Conservation (phyloP, 2,113 vertebrate species). For the Catharus bicknelli region DNA sequence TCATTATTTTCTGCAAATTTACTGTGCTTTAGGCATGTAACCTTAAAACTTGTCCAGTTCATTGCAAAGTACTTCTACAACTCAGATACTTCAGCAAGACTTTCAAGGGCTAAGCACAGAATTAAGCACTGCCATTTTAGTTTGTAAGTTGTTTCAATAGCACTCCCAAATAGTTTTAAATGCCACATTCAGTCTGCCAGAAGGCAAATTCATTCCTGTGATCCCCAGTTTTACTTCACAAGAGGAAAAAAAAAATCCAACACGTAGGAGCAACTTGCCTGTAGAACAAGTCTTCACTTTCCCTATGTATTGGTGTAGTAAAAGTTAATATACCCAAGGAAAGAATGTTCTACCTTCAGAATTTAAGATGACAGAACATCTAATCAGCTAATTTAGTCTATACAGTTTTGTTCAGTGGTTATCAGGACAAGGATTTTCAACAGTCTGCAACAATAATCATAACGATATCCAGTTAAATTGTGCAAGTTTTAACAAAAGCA, state of each 20-base stretch:
- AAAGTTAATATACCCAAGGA: neutral
- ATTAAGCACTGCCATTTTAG: neutral
- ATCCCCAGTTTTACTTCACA: neutral
- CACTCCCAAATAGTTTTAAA: neutral
- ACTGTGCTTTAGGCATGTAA: neutral
- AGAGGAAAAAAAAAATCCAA: neutral
- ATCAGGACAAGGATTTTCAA: constrained; percentile 49
- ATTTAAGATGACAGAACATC: neutral
- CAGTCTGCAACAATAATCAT: constrained; percentile 2
- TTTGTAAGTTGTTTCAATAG: neutral
- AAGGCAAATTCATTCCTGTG: constrained; percentile 8
- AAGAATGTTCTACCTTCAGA: neutral
- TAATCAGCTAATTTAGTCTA: neutral
- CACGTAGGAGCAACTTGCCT: neutral
- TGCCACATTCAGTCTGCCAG: neutral
- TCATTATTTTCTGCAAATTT: neutral
- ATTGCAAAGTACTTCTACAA: neutral
- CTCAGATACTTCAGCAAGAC: neutral
- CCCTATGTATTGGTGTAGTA: neutral
- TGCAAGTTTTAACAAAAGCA: neutral
- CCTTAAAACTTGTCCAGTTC: neutral
- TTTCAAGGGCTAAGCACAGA: neutral
- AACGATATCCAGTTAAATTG: neutral
- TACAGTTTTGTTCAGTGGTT: neutral
- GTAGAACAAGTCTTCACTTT: neutral